Evolutionary conservation across 2,797 vertebrate genomes (phyloP).

Genomic region (Zalophus californianus): DNA sequence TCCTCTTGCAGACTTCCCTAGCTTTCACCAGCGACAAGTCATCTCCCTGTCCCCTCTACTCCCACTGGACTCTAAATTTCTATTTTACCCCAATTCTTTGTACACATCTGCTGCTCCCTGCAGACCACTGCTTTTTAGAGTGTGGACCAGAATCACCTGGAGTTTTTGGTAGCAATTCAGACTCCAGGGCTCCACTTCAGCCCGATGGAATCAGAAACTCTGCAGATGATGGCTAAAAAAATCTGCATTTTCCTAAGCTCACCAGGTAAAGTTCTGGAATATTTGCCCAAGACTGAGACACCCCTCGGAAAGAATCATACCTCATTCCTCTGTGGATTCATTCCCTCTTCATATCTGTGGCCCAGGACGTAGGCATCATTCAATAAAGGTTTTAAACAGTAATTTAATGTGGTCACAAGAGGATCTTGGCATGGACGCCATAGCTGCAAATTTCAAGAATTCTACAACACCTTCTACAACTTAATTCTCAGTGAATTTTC

Average conservation of each 20-base stretch:
- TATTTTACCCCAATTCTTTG: not conserved
- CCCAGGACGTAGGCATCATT: not conserved
- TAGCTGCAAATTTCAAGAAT: conserved; percentile 34
- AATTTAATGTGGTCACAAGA: conserved; percentile 30
- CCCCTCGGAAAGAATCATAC: not conserved
- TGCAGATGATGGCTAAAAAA: not conserved
- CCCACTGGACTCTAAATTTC: not conserved
- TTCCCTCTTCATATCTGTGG: not conserved
- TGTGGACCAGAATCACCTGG: not conserved
- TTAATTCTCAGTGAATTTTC: conserved; percentile 44
- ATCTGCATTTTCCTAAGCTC: not conserved
- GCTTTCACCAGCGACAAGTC: not conserved
- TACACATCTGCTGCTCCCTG: not conserved
- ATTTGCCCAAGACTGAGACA: conserved; percentile 20
- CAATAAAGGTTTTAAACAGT: conserved; percentile 32
- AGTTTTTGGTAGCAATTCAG: conserved; percentile 3
- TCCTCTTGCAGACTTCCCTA: not conserved
- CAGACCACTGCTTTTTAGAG: not conserved
- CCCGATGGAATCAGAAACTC: not conserved
- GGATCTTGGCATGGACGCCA: not conserved
- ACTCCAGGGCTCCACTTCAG: not conserved
- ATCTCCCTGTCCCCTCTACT: not conserved
- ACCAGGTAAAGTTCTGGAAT: not conserved
- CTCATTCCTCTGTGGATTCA: not conserved
- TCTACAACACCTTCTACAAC: not conserved